Evolutionary conservation across 2,888 invertebrate genomes (phyloP).

Genomic region (Teleiodes luculella): DNA sequence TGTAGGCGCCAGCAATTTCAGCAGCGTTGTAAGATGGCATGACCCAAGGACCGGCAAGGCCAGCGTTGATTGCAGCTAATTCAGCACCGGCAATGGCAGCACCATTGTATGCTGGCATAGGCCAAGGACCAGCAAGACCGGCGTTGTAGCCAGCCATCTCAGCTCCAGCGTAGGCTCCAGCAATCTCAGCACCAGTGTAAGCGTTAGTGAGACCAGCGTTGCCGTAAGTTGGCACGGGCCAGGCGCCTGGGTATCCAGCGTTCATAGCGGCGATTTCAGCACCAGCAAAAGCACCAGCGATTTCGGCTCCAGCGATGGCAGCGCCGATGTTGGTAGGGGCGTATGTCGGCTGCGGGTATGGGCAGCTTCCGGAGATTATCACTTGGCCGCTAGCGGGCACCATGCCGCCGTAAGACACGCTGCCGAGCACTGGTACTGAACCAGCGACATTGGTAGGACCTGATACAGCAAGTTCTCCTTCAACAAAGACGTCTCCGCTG

Average conservation of each 20-base stretch:
- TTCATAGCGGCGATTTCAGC: conserved; percentile 16
- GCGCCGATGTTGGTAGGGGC: neutral
- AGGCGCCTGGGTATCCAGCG: conserved; percentile 19
- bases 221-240: too few relatives aligned
- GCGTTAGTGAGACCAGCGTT: too few relatives aligned
- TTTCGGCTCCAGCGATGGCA: neutral
- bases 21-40: neutral
- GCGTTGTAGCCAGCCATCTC: neutral
- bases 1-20: too few relatives aligned
- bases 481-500: conserved; percentile 26
- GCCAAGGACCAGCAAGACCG: too few relatives aligned
- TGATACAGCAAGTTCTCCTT: conserved; percentile 29
- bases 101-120: too few relatives aligned
- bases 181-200: neutral
- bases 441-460: conserved; percentile 37
- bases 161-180: too few relatives aligned
- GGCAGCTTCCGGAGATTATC: conserved; percentile 23
- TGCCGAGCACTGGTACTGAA: conserved; percentile 38
- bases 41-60: neutral
- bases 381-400: conserved; percentile 36
- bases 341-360: neutral
- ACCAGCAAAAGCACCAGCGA: neutral
- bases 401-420: conserved; percentile 34
- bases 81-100: neutral
- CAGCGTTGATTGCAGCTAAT: neutral